Evolutionary conservation across 2,888 invertebrate genomes (phyloP).

Genomic region (Oscheius sp.): DNA sequence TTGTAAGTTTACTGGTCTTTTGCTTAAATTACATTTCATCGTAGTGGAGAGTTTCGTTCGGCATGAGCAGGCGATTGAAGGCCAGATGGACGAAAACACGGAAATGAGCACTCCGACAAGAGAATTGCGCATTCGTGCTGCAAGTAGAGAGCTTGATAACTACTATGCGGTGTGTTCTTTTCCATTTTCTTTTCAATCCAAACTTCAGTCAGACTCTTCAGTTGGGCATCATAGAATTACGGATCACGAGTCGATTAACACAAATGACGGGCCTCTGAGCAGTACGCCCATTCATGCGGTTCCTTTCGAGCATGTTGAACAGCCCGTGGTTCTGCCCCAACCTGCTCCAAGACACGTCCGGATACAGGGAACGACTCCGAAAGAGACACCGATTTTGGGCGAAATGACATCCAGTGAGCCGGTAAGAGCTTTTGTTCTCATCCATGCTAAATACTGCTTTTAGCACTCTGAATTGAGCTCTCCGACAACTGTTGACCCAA

Average conservation of each 20-base stretch:
- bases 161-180: slow-evolving; percentile 1
- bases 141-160: not conserved
- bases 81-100: not conserved
- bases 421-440: too few species aligned
- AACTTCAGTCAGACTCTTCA: slow-evolving; percentile 6
- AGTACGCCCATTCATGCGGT: slow-evolving; percentile 5
- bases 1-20: not conserved
- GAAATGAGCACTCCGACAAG: slow-evolving; percentile 26
- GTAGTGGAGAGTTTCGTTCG: slow-evolving; percentile 9
- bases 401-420: too few species aligned
- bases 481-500: not conserved
- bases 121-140: not conserved
- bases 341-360: not conserved
- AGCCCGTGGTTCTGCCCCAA: not conserved
- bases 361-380: not conserved
- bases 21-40: not conserved
- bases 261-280: slow-evolving; percentile 6
- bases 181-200: not conserved
- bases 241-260: not conserved
- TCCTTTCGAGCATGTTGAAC: not conserved
- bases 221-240: not conserved
- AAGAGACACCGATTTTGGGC: not conserved
- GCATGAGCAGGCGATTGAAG: not conserved
- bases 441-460: not conserved
- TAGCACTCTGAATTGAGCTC: slow-evolving; percentile 1